phyloP scores from a whole-genome alignment of 2,888 invertebrate species.

The Drosophila bunnanda region DNA sequence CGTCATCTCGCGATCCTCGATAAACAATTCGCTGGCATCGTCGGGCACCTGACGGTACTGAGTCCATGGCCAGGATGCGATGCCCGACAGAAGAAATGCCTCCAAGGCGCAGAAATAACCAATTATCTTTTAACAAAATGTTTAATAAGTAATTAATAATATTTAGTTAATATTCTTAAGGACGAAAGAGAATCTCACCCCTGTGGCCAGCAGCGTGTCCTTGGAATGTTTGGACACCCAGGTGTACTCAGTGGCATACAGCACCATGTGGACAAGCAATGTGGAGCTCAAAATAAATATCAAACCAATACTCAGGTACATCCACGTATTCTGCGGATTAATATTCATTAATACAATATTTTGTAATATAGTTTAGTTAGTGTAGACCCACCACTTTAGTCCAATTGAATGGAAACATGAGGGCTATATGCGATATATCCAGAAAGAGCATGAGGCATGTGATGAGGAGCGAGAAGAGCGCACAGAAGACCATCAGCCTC shows the following conservation, averaged over 20 bases:
- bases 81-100: constrained; percentile 86
- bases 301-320: constrained; percentile 90
- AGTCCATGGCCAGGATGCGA: constrained; percentile 86
- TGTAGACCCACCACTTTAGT: constrained; percentile 89
- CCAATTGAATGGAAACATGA: constrained; percentile 92
- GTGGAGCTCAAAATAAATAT: constrained; percentile 90
- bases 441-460: constrained; percentile 91
- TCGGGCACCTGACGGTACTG: constrained; percentile 88
- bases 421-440: constrained; percentile 91
- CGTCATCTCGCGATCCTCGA: constrained; percentile 86
- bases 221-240: constrained; percentile 91
- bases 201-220: constrained; percentile 88
- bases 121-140: constrained; percentile 85
- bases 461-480: constrained; percentile 90
- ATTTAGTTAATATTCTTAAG: no score
- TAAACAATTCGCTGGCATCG: constrained; percentile 87
- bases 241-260: constrained; percentile 87
- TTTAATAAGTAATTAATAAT: no score
- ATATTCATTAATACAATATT: no score
- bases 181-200: constrained; percentile 86
- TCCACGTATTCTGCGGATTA: constrained; percentile 88
- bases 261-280: constrained; percentile 89
- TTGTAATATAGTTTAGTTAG: background rate
- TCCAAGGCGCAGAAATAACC: constrained; percentile 88
- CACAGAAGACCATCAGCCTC: constrained; percentile 91